phyloP scores from a whole-genome alignment of 2,888 invertebrate genomes.

The Ophonus ardosiacus region DNA sequence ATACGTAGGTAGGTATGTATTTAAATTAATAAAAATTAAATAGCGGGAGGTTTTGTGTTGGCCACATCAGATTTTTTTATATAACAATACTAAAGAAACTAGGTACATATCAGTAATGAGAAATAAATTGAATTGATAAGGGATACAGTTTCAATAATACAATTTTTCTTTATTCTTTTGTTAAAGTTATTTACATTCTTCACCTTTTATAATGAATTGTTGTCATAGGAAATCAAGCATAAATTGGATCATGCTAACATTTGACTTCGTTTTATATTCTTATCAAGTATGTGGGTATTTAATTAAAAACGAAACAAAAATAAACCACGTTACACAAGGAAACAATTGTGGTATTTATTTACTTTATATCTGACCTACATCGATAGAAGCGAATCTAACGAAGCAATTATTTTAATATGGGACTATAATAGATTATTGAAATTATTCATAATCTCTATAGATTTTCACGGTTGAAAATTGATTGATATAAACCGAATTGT shows the following conservation, averaged over 20 bases:
- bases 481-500: too few relatives aligned
- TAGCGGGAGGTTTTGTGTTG: too few relatives aligned
- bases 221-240: neutral
- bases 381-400: neutral
- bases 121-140: neutral
- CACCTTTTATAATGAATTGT: neutral
- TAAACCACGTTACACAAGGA: neutral
- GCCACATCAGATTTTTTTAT: too few relatives aligned
- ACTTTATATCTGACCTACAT: neutral
- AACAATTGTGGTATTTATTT: neutral
- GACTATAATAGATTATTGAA: too few relatives aligned
- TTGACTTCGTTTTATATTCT: neutral
- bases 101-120: neutral
- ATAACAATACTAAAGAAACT: neutral
- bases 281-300: neutral
- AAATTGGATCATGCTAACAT: neutral
- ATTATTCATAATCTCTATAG: too few relatives aligned
- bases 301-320: neutral
- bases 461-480: too few relatives aligned
- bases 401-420: too few relatives aligned
- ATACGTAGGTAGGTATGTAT: too few relatives aligned
- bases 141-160: neutral
- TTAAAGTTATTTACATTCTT: neutral
- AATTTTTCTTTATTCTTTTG: too few relatives aligned
- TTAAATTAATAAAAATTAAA: too few relatives aligned